Evolutionary conservation across 2,797 vertebrate genomes (phyloP).

Genomic region (Cyprinodon diabolis): DNA sequence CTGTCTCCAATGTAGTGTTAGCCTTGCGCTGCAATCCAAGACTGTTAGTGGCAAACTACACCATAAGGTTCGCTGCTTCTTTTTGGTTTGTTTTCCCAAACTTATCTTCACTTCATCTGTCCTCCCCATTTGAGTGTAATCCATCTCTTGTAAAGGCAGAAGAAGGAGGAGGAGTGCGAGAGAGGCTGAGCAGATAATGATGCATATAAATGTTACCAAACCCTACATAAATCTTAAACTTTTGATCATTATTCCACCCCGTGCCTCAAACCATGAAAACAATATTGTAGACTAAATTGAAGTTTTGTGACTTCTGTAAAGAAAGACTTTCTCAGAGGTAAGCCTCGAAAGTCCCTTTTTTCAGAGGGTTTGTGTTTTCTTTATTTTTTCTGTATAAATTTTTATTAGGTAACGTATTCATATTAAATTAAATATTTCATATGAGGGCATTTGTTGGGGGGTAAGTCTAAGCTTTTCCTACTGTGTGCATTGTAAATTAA

Average conservation of each 20-base stretch:
- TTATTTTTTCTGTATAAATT: background rate
- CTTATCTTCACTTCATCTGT: slow-evolving; percentile 46
- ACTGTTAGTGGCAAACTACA: slow-evolving; percentile 38
- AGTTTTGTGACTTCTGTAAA: slow-evolving; percentile 27
- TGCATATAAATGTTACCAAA: slow-evolving; percentile 34
- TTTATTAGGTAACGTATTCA: background rate
- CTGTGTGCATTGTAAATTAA: background rate
- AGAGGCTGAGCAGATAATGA: slow-evolving; percentile 32
- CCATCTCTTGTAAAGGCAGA: slow-evolving; percentile 38
- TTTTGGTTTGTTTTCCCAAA: slow-evolving; percentile 2
- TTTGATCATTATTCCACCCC: slow-evolving; percentile 42
- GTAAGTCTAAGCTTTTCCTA: no score
- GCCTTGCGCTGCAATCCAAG: slow-evolving; percentile 34
- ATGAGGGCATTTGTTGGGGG: background rate
- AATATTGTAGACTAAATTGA: slow-evolving; percentile 41
- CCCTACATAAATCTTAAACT: slow-evolving; percentile 30
- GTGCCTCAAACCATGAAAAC: slow-evolving; percentile 28
- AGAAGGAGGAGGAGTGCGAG: slow-evolving; percentile 12
- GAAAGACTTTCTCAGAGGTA: slow-evolving; percentile 27
- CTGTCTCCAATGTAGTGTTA: slow-evolving; percentile 48
- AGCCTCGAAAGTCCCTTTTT: slow-evolving; percentile 10
- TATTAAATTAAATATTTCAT: background rate
- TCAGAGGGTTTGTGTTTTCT: background rate
- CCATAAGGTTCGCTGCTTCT: slow-evolving; percentile 30
- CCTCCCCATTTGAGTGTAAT: slow-evolving; percentile 43